phyloP scores from a whole-genome alignment of 2,888 invertebrate genomes.

The Himalopsyche kuldschensis region DNA sequence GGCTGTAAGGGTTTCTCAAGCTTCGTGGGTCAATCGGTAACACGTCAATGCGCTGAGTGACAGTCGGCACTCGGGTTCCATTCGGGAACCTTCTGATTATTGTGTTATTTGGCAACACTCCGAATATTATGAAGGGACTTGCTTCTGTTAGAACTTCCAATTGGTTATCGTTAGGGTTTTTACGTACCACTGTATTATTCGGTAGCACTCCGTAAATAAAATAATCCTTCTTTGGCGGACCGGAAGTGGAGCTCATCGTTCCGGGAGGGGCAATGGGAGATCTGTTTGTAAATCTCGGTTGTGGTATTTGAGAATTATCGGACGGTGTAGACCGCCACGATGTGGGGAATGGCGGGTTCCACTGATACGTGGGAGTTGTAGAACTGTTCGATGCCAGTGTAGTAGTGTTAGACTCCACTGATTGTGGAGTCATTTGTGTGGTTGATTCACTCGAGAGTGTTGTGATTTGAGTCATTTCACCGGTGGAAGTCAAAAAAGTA shows the following conservation, averaged over 20 bases:
- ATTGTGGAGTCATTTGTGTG: background rate
- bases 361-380: slow-evolving; percentile 34
- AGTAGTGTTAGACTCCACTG: background rate
- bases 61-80: slow-evolving; percentile 75
- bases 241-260: slow-evolving; percentile 36
- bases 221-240: slow-evolving; percentile 66
- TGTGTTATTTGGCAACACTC: slow-evolving; percentile 77
- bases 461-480: background rate
- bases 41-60: slow-evolving; percentile 62
- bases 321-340: slow-evolving; percentile 26
- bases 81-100: slow-evolving; percentile 79
- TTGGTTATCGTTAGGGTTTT: slow-evolving; percentile 68
- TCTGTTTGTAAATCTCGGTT: slow-evolving; percentile 37
- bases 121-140: slow-evolving; percentile 73
- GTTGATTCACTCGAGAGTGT: background rate
- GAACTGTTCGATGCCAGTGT: background rate
- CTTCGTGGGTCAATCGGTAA: slow-evolving; percentile 63
- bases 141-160: slow-evolving; percentile 69
- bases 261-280: slow-evolving; percentile 39
- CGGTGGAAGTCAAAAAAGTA: background rate
- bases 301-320: slow-evolving; percentile 8
- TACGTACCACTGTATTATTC: slow-evolving; percentile 77
- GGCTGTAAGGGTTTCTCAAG: slow-evolving; percentile 64
- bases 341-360: slow-evolving; percentile 34
- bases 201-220: slow-evolving; percentile 75